Evolutionary conservation across 2,113 vertebrate genomes (phyloP).

Genomic region (Corapipo altera): DNA sequence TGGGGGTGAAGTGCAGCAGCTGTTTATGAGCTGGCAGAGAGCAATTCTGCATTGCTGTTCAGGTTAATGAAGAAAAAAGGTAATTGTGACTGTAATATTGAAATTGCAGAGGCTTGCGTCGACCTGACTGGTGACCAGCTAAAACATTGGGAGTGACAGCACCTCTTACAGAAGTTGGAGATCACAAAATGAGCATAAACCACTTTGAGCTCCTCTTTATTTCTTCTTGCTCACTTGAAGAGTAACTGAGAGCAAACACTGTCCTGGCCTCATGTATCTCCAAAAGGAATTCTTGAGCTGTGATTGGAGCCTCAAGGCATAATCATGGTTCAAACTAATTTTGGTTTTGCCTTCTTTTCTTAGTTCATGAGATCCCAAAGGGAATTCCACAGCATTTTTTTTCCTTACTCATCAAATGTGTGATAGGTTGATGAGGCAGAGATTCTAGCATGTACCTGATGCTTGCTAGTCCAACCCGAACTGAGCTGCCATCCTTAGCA

Average conservation of each 20-base stretch:
- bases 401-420: background rate
- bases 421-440: background rate
- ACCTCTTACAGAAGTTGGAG: background rate
- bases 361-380: background rate
- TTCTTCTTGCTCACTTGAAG: background rate
- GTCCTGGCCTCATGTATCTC: background rate
- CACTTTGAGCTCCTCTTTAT: background rate
- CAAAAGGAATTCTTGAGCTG: background rate
- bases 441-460: background rate
- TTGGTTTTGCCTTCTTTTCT: background rate
- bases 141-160: background rate
- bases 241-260: background rate
- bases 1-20: background rate
- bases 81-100: background rate
- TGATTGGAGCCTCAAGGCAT: background rate
- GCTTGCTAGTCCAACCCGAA: background rate
- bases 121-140: background rate
- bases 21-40: conserved; percentile 14
- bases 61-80: conserved; percentile 18
- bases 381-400: background rate
- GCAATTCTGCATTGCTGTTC: background rate
- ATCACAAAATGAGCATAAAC: background rate
- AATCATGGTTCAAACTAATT: background rate
- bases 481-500: background rate
- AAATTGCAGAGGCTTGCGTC: background rate